Percentiles rank a stretch among this genome's conserved stretches.
Evolutionary conservation across 2,888 invertebrate species (phyloP).

Genomic region (Scaptomyza flava): DNA sequence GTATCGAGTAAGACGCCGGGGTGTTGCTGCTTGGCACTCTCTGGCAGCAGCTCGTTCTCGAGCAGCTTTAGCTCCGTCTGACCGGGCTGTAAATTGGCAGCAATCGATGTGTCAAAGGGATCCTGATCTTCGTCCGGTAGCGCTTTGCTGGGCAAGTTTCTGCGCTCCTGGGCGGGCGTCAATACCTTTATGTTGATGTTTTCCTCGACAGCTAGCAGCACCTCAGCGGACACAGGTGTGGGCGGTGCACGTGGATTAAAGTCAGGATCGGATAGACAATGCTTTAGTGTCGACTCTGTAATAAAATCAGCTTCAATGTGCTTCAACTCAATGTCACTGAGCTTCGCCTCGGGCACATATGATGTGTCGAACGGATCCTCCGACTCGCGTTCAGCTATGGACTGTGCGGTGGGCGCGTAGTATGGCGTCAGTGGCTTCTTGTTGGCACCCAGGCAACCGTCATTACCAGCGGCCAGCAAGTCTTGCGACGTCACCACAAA

Average conservation of each 20-base stretch:
- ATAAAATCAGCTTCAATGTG: conserved; percentile 90
- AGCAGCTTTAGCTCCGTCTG: conserved; percentile 91
- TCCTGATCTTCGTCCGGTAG: conserved; percentile 85
- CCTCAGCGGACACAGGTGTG: conserved; percentile 82
- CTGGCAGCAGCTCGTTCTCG: conserved; percentile 90
- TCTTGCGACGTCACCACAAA: conserved; percentile 87
- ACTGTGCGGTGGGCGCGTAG: conserved; percentile 86
- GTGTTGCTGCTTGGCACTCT: conserved; percentile 69
- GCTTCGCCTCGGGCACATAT: conserved; percentile 90
- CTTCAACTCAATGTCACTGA: conserved; percentile 91
- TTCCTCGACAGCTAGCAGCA: conserved; percentile 85
- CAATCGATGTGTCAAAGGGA: conserved; percentile 94
- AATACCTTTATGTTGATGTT: conserved; percentile 89
- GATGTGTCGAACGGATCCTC: conserved; percentile 95
- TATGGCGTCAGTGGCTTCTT: conserved; percentile 92
- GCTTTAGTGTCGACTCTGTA: conserved; percentile 85
- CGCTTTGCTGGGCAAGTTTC: conserved; percentile 60
- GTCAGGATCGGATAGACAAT: conserved; percentile 88
- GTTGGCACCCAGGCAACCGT: conserved; percentile 85
- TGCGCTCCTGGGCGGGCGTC: conserved; percentile 87
- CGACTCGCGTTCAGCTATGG: conserved; percentile 85
- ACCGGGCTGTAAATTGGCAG: conserved; percentile 90
- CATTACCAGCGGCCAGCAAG: conserved; percentile 86
- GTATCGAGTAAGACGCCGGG: conserved; percentile 82
- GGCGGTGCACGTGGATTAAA: conserved; percentile 86